Base-by-base conservation (phyloP, 35 echinoderm and acorn worm species). In the Holothuria glaberrima region DNA sequence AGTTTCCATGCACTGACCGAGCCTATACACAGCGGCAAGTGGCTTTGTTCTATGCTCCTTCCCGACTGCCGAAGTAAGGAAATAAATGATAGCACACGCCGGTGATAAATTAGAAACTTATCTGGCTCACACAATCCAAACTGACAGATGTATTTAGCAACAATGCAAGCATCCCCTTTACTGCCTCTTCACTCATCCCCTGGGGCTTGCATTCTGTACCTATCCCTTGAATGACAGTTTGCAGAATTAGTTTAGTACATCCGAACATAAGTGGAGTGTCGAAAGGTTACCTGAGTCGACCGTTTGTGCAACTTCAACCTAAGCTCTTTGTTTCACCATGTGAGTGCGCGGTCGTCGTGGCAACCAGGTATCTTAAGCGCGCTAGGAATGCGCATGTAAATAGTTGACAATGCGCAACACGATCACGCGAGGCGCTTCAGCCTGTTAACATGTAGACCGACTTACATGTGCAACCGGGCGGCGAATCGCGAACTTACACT, bases 261-360 rank as follows among this genome's bases (percentile, higher is more conserved):
- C 74, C 74, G 74, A 78, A 78, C 74, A 78, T 78, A 78, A 78
- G 74, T 78, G 74, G 74, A 78, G 74, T 78, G 74, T 78, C 74
- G 74, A 78, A 48, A 78, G 74, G 74, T 78, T 78, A 78, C 74
- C 74, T 78, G 74, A 78, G 74, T 38, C 27, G 38, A 28, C 26
- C 74, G 41, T 78, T 78, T 78, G 74, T 48, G 38, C 50, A 22
- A 48, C 13, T 24, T 29, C 50, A 75, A 78, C 35, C 74, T 14
- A 78, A 78, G 74, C 74, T 48, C 74, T 78, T 48, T 78, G 74
- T 78, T 78, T 78, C 74, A 48, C 74, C 16, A 50, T 78, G 74
- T 78, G 74, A 54, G 74, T 78, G 74, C 74, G 38, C 38, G 38
- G 74, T 78, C 50, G 74, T 48, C 74, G 41, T 78, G 33, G 50